phyloP scores from a whole-genome alignment of 64 coral and sea anemone genomes.

The Actinia tenebrosa region DNA sequence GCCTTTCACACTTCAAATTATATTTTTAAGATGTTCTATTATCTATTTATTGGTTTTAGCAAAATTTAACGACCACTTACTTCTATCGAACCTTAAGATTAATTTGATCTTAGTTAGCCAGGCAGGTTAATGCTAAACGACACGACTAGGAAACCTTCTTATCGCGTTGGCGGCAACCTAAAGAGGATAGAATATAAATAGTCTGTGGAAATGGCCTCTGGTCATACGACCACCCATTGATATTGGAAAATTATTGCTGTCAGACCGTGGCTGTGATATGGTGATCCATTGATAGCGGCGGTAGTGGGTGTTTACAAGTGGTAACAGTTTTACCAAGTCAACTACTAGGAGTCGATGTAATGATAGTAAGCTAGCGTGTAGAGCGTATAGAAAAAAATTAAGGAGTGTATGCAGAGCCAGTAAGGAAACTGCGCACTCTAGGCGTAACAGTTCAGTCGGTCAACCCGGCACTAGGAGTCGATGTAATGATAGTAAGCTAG shows the following conservation, averaged over 20 bases:
- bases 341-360: background rate
- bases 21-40: no score
- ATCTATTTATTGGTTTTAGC: no score
- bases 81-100: no score
- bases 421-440: no score
- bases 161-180: background rate
- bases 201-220: background rate
- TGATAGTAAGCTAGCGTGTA: background rate
- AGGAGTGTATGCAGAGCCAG: no score
- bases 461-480: no score
- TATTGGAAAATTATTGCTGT: background rate
- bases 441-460: no score
- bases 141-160: background rate
- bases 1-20: no score
- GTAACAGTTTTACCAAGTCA: background rate
- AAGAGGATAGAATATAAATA: background rate
- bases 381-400: background rate
- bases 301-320: background rate
- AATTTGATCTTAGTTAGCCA: background rate
- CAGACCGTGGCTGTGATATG: background rate
- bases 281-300: background rate
- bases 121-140: background rate
- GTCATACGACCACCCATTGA: background rate
- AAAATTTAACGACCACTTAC: no score
- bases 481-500: no score